These are phyloP conservation scores for Netelia fuscicornis DNA, from an alignment of 2,888 invertebrate genomes.

Conservation along the genomic window DNA sequence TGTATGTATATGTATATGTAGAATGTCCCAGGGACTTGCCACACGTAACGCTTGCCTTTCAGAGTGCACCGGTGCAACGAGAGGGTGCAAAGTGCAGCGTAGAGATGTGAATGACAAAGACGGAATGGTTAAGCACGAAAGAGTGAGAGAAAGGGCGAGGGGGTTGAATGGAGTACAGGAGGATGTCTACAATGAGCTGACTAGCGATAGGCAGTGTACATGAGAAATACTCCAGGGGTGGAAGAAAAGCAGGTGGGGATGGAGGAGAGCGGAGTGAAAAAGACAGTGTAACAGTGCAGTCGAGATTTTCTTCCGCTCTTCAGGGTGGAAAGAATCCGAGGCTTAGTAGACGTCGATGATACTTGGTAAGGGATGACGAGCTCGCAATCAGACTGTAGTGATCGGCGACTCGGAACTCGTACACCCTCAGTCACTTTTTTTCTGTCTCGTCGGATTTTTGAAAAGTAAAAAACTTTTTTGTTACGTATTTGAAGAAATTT, in stretches of 20 bases:
- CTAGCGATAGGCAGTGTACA: slow-evolving; percentile 31
- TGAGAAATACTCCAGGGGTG: slow-evolving; percentile 37
- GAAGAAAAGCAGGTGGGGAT: not conserved
- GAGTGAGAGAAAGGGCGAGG: not conserved
- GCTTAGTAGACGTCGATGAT: not conserved
- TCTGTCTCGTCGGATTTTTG: not conserved
- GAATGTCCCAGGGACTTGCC: slow-evolving; percentile 30
- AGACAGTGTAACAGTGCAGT: not conserved
- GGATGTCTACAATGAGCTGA: slow-evolving; percentile 30
- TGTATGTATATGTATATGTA: not conserved
- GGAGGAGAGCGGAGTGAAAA: not conserved
- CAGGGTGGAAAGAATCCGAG: not conserved
- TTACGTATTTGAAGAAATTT: not conserved
- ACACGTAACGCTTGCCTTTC: slow-evolving; percentile 34
- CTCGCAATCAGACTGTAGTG: not conserved
- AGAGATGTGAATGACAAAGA: slow-evolving; percentile 41
- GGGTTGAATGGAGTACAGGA: not conserved
- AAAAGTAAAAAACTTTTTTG: not conserved
- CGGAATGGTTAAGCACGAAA: slow-evolving; percentile 39
- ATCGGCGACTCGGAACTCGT: not conserved
- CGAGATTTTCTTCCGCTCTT: not conserved
- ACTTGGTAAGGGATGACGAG: not conserved
- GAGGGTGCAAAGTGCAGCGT: slow-evolving; percentile 25
- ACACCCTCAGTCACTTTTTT: not conserved
- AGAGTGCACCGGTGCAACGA: slow-evolving; percentile 35